Base-by-base conservation (phyloP, 2,113 vertebrate genomes). In the Caracal caracal region DNA sequence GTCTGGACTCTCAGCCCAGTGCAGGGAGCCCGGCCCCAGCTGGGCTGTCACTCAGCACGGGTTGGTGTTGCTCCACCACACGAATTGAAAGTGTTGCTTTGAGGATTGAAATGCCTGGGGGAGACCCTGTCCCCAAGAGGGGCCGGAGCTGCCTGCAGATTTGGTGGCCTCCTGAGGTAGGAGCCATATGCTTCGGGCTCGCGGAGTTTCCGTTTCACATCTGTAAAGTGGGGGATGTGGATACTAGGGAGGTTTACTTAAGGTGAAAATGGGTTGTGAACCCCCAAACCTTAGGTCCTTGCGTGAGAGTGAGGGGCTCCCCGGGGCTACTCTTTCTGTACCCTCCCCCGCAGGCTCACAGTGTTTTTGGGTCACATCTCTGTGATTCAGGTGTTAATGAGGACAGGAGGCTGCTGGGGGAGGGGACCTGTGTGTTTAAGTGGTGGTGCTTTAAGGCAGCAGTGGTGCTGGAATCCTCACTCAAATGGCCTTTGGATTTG, bases 321-420 rank as follows among this genome's bases (percentile, higher is more conserved):
- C 75, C 22, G 2, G 81, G 12, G 22, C 26, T 63, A 15, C 26
- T 33, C 20, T n/a, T 56, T 59, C 56, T 40, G 7, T 6, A 37
- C 51, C 51, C 15, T n/a, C 53, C 20, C 9, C 1, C 2, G 11
- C 35, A 8, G 28, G 16, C 90, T 85, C 61, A n/a, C 49, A 35
- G 12, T 56, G 84, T 96, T 97, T 97, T 96, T 56, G 84, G 96
- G 94, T 98, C 93, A 84, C n/a, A 28, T 33, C 83, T 92, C 89
- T 88, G 53, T 90, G 56, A 95, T 90, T 96, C 56, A 71, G 93
- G 95, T 97, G 94, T 94, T 97, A 95, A 96, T 88, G 80, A 90
- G 93, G 85, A 84, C 96, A 90, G 94, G n/a, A 89, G 61, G 75
- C 83, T 83, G 91, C 33, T 51, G 73, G 88, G 80, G 84, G 82